phyloP scores from a whole-genome alignment of 2,797 vertebrate species.

The Oreochromis mossambicus region DNA sequence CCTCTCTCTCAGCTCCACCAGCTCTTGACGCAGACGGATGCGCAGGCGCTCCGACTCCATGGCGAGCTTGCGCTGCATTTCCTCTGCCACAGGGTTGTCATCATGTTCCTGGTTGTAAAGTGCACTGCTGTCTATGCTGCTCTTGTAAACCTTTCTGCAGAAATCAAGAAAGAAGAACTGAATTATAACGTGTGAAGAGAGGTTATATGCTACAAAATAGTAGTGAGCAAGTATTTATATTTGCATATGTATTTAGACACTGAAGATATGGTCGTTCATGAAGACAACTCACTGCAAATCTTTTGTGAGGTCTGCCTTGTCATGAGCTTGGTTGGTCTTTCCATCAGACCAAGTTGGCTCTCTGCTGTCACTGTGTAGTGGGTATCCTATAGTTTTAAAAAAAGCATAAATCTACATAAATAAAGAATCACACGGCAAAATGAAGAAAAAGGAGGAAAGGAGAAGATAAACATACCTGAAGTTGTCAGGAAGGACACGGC shows the following conservation, averaged over 20 bases:
- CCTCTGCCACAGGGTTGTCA: conserved; percentile 49
- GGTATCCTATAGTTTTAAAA: conserved; percentile 52
- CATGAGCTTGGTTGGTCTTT: conserved; percentile 65
- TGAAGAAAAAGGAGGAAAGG: not conserved
- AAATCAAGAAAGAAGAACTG: not conserved
- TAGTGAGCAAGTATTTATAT: not conserved
- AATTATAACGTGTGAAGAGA: not conserved
- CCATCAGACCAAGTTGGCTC: conserved; percentile 48
- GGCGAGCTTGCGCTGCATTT: conserved; percentile 67
- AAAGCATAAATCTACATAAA: not conserved
- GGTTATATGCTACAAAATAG: not conserved
- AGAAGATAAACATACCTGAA: conserved; percentile 61
- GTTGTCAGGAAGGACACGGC: conserved; percentile 48
- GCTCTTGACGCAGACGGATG: conserved; percentile 69
- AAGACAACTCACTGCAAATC: conserved; percentile 64
- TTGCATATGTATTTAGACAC: not conserved
- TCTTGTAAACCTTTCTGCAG: conserved; percentile 72
- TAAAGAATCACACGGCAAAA: not conserved
- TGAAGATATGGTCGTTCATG: not conserved
- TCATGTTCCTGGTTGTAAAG: conserved; percentile 56
- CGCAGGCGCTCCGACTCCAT: conserved; percentile 74
- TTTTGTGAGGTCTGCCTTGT: conserved; percentile 61
- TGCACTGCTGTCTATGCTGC: conserved; percentile 60
- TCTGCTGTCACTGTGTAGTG: conserved; percentile 46
- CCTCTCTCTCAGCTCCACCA: conserved; percentile 69